Evolutionary conservation across 2,797 vertebrate genomes (phyloP).

Genomic region (Siniperca undulata): DNA sequence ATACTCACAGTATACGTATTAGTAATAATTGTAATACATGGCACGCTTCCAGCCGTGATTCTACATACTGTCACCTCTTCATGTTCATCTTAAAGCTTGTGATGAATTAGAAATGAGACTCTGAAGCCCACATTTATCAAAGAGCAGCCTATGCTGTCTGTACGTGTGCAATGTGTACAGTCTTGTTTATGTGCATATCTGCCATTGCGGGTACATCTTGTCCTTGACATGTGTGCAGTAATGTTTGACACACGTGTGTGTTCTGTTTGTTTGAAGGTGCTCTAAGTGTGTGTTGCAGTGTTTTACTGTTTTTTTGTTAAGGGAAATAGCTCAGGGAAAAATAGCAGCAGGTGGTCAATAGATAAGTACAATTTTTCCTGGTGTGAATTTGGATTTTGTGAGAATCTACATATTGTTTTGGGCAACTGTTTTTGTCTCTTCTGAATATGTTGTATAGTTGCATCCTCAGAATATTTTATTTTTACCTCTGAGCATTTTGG

Average conservation of each 20-base stretch:
- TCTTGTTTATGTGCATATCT: background rate
- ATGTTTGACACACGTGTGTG: constrained; percentile 2
- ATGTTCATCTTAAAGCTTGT: constrained; percentile 35
- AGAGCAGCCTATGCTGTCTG: background rate
- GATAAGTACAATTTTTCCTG: constrained; percentile 27
- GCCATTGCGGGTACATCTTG: background rate
- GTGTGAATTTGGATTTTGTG: constrained; percentile 16
- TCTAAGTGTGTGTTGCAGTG: background rate
- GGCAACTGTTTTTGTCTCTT: constrained; percentile 27
- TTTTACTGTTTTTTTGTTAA: background rate
- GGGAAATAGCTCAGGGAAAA: constrained; percentile 4
- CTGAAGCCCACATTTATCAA: constrained; percentile 36
- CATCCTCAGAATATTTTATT: constrained; percentile 31
- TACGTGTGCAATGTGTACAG: background rate
- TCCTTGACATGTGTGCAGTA: constrained; percentile 21
- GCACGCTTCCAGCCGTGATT: background rate
- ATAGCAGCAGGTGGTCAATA: constrained; percentile 42
- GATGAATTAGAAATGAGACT: constrained; percentile 56
- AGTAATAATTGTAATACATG: background rate
- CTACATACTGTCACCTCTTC: background rate
- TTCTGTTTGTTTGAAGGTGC: constrained; percentile 10
- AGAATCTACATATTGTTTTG: constrained; percentile 43
- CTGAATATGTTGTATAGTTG: constrained; percentile 21
- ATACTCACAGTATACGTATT: background rate
- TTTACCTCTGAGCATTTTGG: constrained; percentile 44